Conservation (phyloP, 2,797 vertebrate species). For the Pseudochromis fuscus region DNA sequence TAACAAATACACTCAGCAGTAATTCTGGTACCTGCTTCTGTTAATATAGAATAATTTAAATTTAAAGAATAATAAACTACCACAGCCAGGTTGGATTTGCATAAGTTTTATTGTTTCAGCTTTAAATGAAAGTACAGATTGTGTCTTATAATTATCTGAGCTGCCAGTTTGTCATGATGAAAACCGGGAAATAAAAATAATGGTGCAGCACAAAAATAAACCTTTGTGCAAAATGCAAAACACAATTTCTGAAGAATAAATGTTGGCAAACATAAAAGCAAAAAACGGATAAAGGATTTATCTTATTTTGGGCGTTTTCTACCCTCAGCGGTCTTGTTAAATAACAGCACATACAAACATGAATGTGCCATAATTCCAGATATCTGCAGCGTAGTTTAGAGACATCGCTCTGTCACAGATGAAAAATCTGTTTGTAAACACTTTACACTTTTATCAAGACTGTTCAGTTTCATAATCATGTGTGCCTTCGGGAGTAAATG, state of each 20-base stretch:
- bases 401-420: conserved; percentile 6
- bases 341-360: not conserved
- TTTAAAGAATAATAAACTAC: no score
- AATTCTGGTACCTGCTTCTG: conserved; percentile 4
- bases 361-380: conserved; percentile 1
- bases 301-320: not conserved
- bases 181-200: conserved; percentile 2
- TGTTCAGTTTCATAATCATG: conserved; percentile 24
- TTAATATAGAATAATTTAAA: conserved; percentile 25
- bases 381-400: conserved; percentile 16
- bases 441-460: conserved; percentile 4
- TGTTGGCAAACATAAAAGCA: not conserved
- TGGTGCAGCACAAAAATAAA: not conserved
- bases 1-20: not conserved
- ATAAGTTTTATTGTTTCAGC: conserved; percentile 9
- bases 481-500: conserved; percentile 15
- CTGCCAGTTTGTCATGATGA: not conserved
- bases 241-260: not conserved
- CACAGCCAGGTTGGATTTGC: conserved; percentile 9
- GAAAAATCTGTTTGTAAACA: conserved; percentile 20
- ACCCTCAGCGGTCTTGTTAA: not conserved
- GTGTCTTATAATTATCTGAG: not conserved
- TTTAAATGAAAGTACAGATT: conserved; percentile 25
- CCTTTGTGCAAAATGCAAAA: not conserved
- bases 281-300: no score